These are phyloP conservation scores for Eurytemora carolleeae DNA, from an alignment of 1,140 invertebrate genomes.

Conservation along the genomic window DNA sequence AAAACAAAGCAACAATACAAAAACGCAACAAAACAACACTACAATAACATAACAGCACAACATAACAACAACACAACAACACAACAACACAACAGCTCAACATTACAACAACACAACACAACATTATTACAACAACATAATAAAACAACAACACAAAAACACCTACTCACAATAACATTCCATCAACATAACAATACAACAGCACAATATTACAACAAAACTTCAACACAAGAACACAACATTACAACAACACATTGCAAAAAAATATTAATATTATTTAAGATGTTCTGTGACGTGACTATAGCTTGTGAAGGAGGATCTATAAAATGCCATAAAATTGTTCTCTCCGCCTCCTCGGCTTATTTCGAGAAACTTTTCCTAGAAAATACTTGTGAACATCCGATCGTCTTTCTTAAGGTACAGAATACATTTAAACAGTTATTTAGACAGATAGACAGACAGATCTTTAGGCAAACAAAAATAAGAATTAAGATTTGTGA, in stretches of 20 bases:
- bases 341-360: conserved; percentile 76
- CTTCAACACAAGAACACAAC: conserved; percentile 11
- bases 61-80: no score
- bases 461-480: no score
- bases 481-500: no score
- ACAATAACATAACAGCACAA: no score
- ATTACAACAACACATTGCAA: no score
- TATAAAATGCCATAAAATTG: conserved; percentile 77
- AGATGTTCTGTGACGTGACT: conserved; percentile 41
- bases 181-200: background rate
- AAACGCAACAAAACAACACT: no score
- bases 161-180: conserved; percentile 20
- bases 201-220: conserved; percentile 18
- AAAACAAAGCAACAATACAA: no score
- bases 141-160: conserved; percentile 16
- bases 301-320: conserved; percentile 73
- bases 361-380: conserved; percentile 85
- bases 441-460: no score
- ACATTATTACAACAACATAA: conserved; percentile 22
- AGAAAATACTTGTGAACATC: conserved; percentile 70
- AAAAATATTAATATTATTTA: background rate
- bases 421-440: no score
- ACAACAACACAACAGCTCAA: no score
- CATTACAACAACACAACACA: no score
- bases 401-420: conserved; percentile 53